Percentiles rank a stretch among this genome's conserved stretches.
These are phyloP conservation scores for Myotis daubentonii DNA, from an alignment of 2,797 vertebrate species.

Conservation along the genomic window DNA sequence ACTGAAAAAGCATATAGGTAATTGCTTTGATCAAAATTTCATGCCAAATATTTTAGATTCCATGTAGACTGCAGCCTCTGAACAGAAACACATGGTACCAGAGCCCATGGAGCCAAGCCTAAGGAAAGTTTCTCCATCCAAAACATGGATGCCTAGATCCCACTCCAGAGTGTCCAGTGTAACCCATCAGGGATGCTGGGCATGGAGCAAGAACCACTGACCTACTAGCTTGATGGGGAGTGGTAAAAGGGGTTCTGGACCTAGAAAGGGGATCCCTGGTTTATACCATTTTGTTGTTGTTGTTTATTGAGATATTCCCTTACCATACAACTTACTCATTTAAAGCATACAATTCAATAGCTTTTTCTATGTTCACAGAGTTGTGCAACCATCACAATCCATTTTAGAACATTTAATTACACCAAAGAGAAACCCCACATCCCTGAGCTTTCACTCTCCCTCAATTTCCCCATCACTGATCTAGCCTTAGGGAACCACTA, in stretches of 20 bases:
- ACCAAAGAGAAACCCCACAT: neutral
- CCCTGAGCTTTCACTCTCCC: neutral
- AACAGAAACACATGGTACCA: constrained; percentile 49
- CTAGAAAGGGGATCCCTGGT: neutral
- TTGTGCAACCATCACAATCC: neutral
- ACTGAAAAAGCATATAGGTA: constrained; percentile 84
- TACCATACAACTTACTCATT: neutral
- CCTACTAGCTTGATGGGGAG: rapidly evolving
- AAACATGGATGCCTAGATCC: neutral
- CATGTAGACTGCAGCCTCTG: constrained; percentile 74
- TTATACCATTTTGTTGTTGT: neutral
- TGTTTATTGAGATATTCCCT: neutral
- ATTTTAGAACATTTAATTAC: neutral
- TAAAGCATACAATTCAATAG: neutral
- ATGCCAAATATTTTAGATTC: constrained; percentile 83
- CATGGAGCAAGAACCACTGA: neutral
- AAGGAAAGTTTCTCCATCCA: neutral
- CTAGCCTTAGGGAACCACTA: neutral
- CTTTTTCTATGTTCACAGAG: neutral
- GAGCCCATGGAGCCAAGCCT: neutral
- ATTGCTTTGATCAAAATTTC: constrained; percentile 85
- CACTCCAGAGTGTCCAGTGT: neutral
- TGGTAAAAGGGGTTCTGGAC: neutral
- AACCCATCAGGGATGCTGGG: neutral
- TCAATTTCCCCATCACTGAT: neutral